Base-by-base conservation (phyloP, 2,113 vertebrate genomes). In the Vidua chalybeata region DNA sequence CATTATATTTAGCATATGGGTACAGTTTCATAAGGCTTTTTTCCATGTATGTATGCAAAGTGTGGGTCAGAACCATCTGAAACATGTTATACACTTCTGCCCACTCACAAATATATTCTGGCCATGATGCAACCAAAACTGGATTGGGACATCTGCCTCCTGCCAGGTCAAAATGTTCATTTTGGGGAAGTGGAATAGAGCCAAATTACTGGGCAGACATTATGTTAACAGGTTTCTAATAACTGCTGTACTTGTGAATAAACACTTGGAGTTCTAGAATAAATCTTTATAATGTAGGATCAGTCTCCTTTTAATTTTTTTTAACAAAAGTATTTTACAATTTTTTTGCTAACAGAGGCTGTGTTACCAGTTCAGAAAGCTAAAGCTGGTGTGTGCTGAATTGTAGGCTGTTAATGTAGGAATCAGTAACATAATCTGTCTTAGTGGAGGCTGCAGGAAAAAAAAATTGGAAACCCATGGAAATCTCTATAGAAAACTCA, bases 11-110 rank as follows among this genome's bases (percentile, higher is more conserved):
- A 81, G 45, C 1, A 5, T 63, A 33, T 30, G 24, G 43, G 37
- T 80, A 11, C 9, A 52, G 51, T 89, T 96, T 94, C 77, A 87
- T 49, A 81, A 58, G 33, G 28, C 31, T 81, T 83, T 89, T 92
- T 85, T 90, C 33, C 39, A 64, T 37, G 4, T 17, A 1, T 9
- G 3, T 84, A 24, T 89, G 91, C 52, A 90, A 92, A 97, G 49
- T 68, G 72, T 13, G 52, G 27, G 24, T 71, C 72, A 87, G 83
- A 81, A 45, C 35, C 49, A 46, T 37, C 85, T 85, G 71, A 67
- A 85, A 48, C 0, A 0, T 63, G 19, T 59, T 4, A 0, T 24
- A 31, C n/a, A 16, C 35, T 72, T 76, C 68, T 85, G 68, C 59
- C 20, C 43, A 19, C 45, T 84, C 49, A 52, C 37, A 58, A 61